Evolutionary conservation across 2,888 invertebrate genomes (phyloP).

Genomic region (Lobophora halterata): DNA sequence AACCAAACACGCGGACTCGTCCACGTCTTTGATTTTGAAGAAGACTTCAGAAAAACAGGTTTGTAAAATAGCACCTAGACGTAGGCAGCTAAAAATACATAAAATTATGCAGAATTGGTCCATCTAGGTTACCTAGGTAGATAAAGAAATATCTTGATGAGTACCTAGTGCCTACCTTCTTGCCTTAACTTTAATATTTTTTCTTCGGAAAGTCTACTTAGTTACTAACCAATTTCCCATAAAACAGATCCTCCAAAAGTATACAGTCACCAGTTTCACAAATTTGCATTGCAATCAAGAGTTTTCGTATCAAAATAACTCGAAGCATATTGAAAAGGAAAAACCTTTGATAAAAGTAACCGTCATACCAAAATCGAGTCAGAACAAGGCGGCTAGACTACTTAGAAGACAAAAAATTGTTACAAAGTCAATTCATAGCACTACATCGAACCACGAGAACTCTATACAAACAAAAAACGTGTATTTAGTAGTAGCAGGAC

Average conservation of each 20-base stretch:
- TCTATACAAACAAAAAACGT: conserved; percentile 47
- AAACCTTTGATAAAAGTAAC: conserved; percentile 57
- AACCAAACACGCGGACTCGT: conserved; percentile 26
- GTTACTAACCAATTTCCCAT: conserved; percentile 2
- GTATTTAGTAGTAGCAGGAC: conserved; percentile 45
- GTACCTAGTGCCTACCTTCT: too few species aligned
- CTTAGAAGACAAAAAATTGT: conserved; percentile 33
- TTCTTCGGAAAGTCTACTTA: too few species aligned
- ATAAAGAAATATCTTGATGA: too few species aligned
- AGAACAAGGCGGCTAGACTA: conserved; percentile 29
- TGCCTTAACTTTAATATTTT: too few species aligned
- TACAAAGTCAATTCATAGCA: conserved; percentile 40
- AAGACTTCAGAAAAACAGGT: conserved; percentile 44
- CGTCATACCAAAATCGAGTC: conserved; percentile 47
- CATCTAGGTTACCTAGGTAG: not conserved
- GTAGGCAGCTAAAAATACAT: not conserved
- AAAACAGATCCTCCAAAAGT: conserved; percentile 42
- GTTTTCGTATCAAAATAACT: too few species aligned
- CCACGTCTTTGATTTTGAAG: conserved; percentile 44
- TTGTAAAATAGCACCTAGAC: not conserved
- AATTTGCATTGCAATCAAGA: conserved; percentile 24
- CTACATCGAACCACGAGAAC: conserved; percentile 50
- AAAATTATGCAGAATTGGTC: conserved; percentile 2
- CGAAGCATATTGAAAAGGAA: conserved; percentile 18
- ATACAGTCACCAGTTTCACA: conserved; percentile 37